A percentile compares a stretch with the other conserved stretches of the same genome.
These are phyloP conservation scores for Scrobipalpa costella DNA, from an alignment of 2,888 invertebrate species.

Conservation along the genomic window DNA sequence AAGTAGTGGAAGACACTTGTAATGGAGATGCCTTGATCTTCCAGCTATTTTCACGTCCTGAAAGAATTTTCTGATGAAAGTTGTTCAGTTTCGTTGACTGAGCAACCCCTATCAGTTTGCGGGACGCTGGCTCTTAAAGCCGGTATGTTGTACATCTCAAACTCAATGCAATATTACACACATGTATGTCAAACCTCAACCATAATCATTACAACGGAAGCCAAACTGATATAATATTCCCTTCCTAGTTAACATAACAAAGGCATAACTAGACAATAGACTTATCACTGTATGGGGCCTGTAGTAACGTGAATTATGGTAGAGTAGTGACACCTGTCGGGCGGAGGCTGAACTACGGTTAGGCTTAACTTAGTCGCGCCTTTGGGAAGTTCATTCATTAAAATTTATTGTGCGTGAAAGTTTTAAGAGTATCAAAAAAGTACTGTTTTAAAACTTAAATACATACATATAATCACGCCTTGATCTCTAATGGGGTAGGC, in stretches of 20 bases:
- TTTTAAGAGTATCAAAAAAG: too few relatives aligned
- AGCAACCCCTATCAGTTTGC: too few relatives aligned
- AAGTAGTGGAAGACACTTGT: too few relatives aligned
- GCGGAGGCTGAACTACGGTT: not conserved
- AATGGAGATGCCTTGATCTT: too few relatives aligned
- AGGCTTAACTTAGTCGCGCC: not conserved
- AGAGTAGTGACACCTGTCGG: conserved; percentile 5
- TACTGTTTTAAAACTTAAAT: too few relatives aligned
- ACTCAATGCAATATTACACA: not conserved
- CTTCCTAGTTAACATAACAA: conserved; percentile 1
- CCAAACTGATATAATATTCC: not conserved
- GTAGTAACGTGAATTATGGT: not conserved
- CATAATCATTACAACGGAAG: conserved; percentile 6
- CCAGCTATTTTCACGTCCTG: too few relatives aligned
- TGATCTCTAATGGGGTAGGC: too few relatives aligned
- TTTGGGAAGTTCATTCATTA: conserved; percentile 1
- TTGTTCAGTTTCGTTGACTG: too few relatives aligned
- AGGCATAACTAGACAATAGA: conserved; percentile 10
- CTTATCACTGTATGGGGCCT: not conserved
- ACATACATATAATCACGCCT: too few relatives aligned
- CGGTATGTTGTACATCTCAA: too few relatives aligned
- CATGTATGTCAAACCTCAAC: not conserved
- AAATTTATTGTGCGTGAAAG: not conserved
- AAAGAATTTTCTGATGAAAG: too few relatives aligned
- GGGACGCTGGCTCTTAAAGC: too few relatives aligned